A percentile compares a stretch with the other conserved stretches of the same genome.
Conservation (phyloP, 2,888 invertebrate genomes). For the Leptinotarsa peninsularis region DNA sequence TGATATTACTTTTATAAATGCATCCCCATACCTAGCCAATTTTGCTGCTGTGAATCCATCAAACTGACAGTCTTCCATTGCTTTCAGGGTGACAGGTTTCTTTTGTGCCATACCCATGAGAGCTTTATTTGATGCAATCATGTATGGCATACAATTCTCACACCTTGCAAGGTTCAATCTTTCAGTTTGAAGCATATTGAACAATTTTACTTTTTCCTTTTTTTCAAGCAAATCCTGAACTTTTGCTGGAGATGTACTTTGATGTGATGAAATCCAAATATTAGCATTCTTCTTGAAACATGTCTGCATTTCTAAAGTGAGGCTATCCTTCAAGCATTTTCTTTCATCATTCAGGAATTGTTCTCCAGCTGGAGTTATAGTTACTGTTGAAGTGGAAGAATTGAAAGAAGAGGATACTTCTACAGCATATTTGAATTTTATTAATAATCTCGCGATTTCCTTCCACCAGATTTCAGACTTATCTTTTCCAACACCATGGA, state of each 20-base stretch:
- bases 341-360: constrained; percentile 50
- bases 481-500: constrained; percentile 67
- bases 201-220: neutral
- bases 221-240: neutral
- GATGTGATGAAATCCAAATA: constrained; percentile 24
- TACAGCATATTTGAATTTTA: neutral
- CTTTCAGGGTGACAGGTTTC: constrained; percentile 66
- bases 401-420: neutral
- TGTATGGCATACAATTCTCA: constrained; percentile 72
- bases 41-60: constrained; percentile 73
- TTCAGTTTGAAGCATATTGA: constrained; percentile 50
- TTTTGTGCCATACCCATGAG: constrained; percentile 69
- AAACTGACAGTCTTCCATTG: constrained; percentile 63
- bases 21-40: constrained; percentile 70
- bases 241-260: neutral
- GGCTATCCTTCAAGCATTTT: constrained; percentile 53
- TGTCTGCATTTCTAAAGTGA: constrained; percentile 56
- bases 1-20: constrained; percentile 62
- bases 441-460: constrained; percentile 63
- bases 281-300: constrained; percentile 53
- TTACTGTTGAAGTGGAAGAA: constrained; percentile 8
- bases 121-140: constrained; percentile 73
- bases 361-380: constrained; percentile 50
- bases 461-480: constrained; percentile 72
- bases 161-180: constrained; percentile 67